phyloP scores from a whole-genome alignment of 2,113 vertebrate genomes.

The Tautogolabrus adspersus region DNA sequence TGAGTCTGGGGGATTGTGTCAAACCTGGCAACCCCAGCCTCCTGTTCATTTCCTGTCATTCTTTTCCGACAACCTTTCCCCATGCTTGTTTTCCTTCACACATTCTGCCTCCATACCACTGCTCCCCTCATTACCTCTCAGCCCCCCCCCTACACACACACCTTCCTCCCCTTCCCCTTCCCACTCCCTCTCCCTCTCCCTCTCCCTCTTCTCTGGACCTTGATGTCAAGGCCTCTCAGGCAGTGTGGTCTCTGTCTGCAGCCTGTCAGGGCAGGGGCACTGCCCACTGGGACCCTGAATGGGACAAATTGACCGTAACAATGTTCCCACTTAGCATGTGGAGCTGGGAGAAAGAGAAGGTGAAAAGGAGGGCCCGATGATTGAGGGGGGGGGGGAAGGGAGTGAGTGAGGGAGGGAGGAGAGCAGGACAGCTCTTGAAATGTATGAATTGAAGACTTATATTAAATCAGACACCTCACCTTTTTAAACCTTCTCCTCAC shows the following conservation, averaged over 20 bases:
- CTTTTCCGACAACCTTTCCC: conserved; percentile 9
- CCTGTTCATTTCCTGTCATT: conserved; percentile 39
- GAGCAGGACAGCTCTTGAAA: conserved; percentile 32
- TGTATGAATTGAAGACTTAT: conserved; percentile 55
- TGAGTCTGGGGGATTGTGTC: conserved; percentile 11
- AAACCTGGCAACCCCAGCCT: conserved; percentile 44
- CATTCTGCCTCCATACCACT: conserved; percentile 23
- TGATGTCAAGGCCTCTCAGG: conserved; percentile 81
- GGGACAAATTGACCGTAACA: conserved; percentile 86
- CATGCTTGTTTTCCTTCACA: background rate
- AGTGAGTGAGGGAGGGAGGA: background rate
- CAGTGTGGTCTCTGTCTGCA: conserved; percentile 78
- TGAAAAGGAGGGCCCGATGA: conserved; percentile 75
- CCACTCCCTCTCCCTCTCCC: background rate
- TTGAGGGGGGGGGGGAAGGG: conserved; percentile 50
- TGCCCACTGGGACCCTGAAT: conserved; percentile 85
- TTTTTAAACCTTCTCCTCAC: conserved; percentile 33
- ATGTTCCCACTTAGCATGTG: conserved; percentile 86
- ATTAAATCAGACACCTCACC: conserved; percentile 46
- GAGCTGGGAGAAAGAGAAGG: conserved; percentile 78
- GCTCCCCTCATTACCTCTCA: conserved; percentile 47
- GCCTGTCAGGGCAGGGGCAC: conserved; percentile 78
- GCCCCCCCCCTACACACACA: background rate
- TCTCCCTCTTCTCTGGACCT: conserved; percentile 58
- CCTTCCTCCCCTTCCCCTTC: conserved; percentile 4